phyloP scores from a whole-genome alignment of 1,140 invertebrate genomes.

The Holotrichia oblita region DNA sequence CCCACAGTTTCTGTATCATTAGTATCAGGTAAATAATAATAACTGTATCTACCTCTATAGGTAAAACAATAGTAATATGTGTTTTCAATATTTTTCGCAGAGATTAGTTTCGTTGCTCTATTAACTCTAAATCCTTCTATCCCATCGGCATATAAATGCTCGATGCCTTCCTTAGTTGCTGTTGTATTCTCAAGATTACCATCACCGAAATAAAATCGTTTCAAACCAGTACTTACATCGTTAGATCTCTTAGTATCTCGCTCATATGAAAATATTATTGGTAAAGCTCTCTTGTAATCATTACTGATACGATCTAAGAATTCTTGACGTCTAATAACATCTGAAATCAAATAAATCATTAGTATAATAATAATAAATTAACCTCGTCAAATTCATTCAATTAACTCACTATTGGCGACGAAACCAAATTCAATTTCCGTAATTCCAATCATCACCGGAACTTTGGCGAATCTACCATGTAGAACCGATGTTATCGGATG shows the following conservation, averaged over 20 bases:
- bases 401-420: no score
- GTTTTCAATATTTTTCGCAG: slow-evolving; percentile 59
- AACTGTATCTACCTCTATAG: slow-evolving; percentile 66
- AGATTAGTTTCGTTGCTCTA: slow-evolving; percentile 63
- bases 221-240: neutral
- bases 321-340: slow-evolving; percentile 59
- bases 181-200: neutral
- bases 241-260: slow-evolving; percentile 1
- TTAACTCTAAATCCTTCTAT: slow-evolving; percentile 64
- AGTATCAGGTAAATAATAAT: slow-evolving; percentile 62
- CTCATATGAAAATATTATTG: slow-evolving; percentile 7
- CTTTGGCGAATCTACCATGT: slow-evolving; percentile 66
- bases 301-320: slow-evolving; percentile 61
- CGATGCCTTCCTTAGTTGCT: neutral
- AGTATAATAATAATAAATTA: no score
- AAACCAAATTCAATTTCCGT: slow-evolving; percentile 70
- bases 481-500: slow-evolving; percentile 66
- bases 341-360: neutral
- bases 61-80: slow-evolving; percentile 68
- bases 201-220: neutral
- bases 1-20: slow-evolving; percentile 54
- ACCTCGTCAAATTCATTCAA: no score
- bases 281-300: slow-evolving; percentile 53
- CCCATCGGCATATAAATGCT: slow-evolving; percentile 64
- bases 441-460: slow-evolving; percentile 72